Evolutionary conservation across 2,797 vertebrate genomes (phyloP), one percentile per base, ranked within the genome.

Genomic region (Pangasius larnaudii): DNA sequence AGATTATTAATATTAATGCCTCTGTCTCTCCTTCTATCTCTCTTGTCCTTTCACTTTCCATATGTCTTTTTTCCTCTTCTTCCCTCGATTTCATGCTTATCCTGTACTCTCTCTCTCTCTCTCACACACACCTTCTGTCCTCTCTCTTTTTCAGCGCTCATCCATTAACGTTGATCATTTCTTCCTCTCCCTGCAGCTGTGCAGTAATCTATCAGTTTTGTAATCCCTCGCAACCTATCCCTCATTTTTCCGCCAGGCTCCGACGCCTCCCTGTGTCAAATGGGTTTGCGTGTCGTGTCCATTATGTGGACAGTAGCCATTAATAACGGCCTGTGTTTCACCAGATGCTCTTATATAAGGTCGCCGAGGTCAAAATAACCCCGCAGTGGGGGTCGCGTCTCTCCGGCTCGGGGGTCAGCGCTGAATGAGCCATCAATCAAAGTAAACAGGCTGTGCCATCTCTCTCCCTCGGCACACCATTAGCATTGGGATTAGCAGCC

Each of bases 101-200:
- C 79, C 88, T n/a, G 87, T 63, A 85, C 53, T 59, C 46, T 84
- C 77, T 39, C 56, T 71, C 46, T 67, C 27, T 69, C 46, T 67
- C n/a, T 71, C 33, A 36, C 33, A 36, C 22, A 84, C 90, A 84
- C 91, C 82, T 91, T 91, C 92, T 86, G 90, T 85, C 83, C 91
- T 91, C 88, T 88, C 82, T 74, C 93, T 94, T 95, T 94, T 94
- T 95, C 94, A 93, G 94, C 93, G 94, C 95, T 95, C 94, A 95
- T 96, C 94, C 92, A 94, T 96, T 96, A 95, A 93, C 95, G 94
- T 94, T 95, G 95, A 95, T 96, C 93, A 96, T 96, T 95, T 94
- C 92, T 93, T 93, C 93, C 94, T 94, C 92, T 92, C 94, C 95
- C 95, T 92, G 92, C 93, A 94, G 94, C 94, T 93, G 94, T 95